Conservation (phyloP, 2,113 vertebrate species). For the Bothrops jararaca region DNA sequence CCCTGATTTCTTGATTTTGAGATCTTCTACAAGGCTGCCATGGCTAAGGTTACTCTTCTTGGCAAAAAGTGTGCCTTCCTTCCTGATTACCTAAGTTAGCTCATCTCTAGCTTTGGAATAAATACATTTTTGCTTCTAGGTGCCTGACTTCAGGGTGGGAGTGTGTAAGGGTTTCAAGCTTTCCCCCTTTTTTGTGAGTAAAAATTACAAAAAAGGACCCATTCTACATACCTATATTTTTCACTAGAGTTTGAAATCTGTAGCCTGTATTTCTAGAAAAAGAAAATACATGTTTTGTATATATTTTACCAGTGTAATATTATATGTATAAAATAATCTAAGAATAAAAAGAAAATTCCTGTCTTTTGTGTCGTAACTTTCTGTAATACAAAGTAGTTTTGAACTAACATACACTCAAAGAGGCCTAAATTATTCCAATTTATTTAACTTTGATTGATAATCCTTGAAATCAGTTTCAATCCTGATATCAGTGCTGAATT, state of each 20-base stretch:
- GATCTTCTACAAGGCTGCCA: not conserved
- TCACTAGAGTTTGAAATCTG: not conserved
- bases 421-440: not conserved
- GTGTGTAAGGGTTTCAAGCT: not conserved
- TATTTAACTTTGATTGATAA: not conserved
- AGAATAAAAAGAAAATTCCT: constrained; percentile 2
- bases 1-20: not conserved
- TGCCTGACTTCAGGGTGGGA: not conserved
- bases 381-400: not conserved
- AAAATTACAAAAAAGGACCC: not conserved
- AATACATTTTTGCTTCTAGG: not conserved
- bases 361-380: not conserved
- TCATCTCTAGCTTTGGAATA: not conserved
- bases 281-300: not conserved
- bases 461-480: not conserved
- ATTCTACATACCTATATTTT: not conserved
- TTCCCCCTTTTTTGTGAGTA: not conserved
- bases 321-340: constrained; percentile 12
- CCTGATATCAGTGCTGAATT: not conserved
- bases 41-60: not conserved
- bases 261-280: constrained; percentile 1
- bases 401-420: not conserved
- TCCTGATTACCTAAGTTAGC: not conserved
- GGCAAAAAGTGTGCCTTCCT: constrained; percentile 15
- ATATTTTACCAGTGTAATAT: constrained; percentile 6